A percentile compares a stretch with the other conserved stretches of the same genome.
Conservation (phyloP, 2,797 vertebrate genomes). For the Falco rusticolus region DNA sequence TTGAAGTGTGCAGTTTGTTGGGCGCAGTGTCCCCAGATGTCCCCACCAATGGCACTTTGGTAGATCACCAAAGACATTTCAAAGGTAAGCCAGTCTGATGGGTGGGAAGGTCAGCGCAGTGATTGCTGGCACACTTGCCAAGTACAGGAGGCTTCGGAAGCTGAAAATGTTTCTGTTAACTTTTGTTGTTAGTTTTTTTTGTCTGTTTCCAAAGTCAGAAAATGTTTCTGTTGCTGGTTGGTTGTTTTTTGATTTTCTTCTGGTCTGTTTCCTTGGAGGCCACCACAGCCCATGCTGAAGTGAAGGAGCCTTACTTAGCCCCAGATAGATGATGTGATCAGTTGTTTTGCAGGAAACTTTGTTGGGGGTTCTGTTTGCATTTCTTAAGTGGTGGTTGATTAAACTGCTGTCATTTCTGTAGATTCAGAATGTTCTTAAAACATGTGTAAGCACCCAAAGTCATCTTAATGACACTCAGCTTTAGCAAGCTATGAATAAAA, state of each 20-base stretch:
- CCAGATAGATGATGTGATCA: not conserved
- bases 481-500: not conserved
- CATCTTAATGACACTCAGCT: not conserved
- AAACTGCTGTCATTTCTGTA: not conserved
- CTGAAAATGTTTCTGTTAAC: not conserved
- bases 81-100: not conserved
- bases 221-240: not conserved
- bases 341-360: not conserved
- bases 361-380: not conserved
- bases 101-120: not conserved
- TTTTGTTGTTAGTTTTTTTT: not conserved
- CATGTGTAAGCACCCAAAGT: not conserved
- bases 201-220: not conserved
- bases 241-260: not conserved
- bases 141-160: not conserved
- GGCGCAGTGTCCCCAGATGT: accelerated
- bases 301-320: not conserved
- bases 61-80: accelerated
- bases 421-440: not conserved
- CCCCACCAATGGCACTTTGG: not conserved
- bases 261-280: not conserved
- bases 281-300: not conserved
- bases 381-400: not conserved
- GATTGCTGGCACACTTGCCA: accelerated
- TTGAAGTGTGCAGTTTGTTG: not conserved